These are phyloP conservation scores for Paracentrotus lividus DNA, from an alignment of 53 echinoderm and acorn worm species.

Conservation along the genomic window DNA sequence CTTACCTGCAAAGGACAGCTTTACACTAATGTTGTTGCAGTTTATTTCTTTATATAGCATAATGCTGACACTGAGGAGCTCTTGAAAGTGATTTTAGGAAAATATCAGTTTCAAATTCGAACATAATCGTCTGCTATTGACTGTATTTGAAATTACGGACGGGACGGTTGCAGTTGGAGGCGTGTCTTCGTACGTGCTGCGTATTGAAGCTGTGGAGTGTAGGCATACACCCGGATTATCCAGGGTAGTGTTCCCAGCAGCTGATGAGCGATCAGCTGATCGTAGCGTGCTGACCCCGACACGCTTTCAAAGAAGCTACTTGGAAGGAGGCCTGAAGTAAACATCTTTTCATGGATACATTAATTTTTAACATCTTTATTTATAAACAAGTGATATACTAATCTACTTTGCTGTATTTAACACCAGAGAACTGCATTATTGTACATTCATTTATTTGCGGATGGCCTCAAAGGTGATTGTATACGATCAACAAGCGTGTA, in stretches of 20 bases:
- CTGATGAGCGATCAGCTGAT: conserved; percentile 53
- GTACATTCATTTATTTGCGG: no score
- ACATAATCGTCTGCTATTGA: conserved; percentile 19
- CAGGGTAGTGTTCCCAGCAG: not conserved
- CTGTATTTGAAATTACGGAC: not conserved
- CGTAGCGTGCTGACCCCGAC: conserved; percentile 9
- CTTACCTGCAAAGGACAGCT: not conserved
- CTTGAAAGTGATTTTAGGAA: not conserved
- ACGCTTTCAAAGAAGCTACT: not conserved
- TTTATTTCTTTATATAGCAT: not conserved
- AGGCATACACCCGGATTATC: not conserved
- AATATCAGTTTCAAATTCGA: not conserved
- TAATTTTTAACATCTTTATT: not conserved
- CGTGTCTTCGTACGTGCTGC: conserved; percentile 20
- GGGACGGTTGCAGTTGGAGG: conserved; percentile 34
- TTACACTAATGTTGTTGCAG: not conserved
- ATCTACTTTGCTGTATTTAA: not conserved
- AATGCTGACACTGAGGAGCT: not conserved
- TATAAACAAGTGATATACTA: not conserved
- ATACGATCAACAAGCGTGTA: no score
- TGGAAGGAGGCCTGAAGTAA: not conserved
- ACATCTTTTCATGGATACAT: not conserved
- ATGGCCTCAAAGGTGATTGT: no score
- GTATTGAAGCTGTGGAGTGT: not conserved
- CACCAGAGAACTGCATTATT: no score